Evolutionary conservation across 1,140 invertebrate species (phyloP), one percentile per base, ranked within the genome.

Genomic region (Camponotus pennsylvanicus): DNA sequence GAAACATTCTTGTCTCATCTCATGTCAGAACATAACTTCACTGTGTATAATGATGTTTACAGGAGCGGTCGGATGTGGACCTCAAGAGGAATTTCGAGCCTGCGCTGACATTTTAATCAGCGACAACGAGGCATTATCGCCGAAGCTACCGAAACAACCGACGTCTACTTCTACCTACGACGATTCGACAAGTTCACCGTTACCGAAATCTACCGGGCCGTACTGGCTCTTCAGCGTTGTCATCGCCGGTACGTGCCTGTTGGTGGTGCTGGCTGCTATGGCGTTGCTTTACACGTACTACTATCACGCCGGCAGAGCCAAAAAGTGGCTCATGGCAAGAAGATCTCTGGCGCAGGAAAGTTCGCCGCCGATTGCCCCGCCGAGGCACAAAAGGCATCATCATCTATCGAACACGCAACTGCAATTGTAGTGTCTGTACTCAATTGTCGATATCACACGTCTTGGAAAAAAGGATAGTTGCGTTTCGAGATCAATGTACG

Each of bases 11-110:
- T 63, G 32, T 63, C 42, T 11, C 55, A 0, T 63, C 40, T 61
- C 7, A 27, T 3, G 21, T 37, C 5, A 34, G 8, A 27, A 59
- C 34, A 71, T 6, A 83, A 61, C 61, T 52, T 42, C 21, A 13
- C 15, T n/a, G 21, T 9, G 55, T 15, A 55, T 18, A 18, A 77
- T 78, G 3, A 11, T 52, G 32, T 67, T 96, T 96, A 52, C 5
- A 57, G 97, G 96, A 52, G 96, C 96, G 0, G 96, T 98, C 2
- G 98, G 98, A 2, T 98, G 98, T 92, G 98, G 98, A 0, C 97
- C 97, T 0, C 98, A 98, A 93, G 98, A 98, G 92, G 97, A 98
- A 92, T 99, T 98, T 92, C 96, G 98, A 9, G 97, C 97, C 0
- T 98, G 98, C 90, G 97, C 98, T 0, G 98, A 98, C 91, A 97